Conservation (phyloP, 1,140 invertebrate species). For the Brachionus plicatilis region DNA sequence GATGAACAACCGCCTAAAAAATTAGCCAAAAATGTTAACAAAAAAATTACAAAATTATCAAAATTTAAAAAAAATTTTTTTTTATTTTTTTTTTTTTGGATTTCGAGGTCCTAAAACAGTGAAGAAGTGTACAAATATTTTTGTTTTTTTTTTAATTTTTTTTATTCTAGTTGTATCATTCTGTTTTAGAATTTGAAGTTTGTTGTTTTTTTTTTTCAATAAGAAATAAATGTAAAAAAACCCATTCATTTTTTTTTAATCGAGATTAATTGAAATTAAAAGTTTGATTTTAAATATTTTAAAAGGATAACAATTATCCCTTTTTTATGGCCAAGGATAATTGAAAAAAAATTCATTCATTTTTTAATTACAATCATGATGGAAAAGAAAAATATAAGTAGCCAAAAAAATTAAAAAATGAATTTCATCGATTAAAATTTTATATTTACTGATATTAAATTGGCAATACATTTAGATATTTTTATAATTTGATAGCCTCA, state of each 20-base stretch:
- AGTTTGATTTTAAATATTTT: too few relatives aligned
- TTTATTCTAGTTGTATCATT: not conserved
- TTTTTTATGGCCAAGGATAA: too few relatives aligned
- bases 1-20: not conserved
- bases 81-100: not conserved
- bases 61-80: constrained; percentile 10
- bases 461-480: too few relatives aligned
- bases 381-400: too few relatives aligned
- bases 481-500: too few relatives aligned
- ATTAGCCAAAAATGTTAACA: not conserved
- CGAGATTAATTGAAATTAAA: too few relatives aligned
- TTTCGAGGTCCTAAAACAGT: constrained; percentile 31
- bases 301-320: too few relatives aligned
- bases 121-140: not conserved
- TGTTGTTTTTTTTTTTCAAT: not conserved
- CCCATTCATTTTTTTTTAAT: not conserved
- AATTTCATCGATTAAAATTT: too few relatives aligned
- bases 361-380: too few relatives aligned
- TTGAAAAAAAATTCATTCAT: too few relatives aligned
- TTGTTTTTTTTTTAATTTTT: not conserved
- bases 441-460: too few relatives aligned
- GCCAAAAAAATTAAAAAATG: too few relatives aligned
- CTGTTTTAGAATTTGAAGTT: not conserved
- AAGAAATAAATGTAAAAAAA: not conserved
- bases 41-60: not conserved